Evolutionary conservation across 2,888 invertebrate genomes (phyloP).

Genomic region (Drosophila nigricruria): DNA sequence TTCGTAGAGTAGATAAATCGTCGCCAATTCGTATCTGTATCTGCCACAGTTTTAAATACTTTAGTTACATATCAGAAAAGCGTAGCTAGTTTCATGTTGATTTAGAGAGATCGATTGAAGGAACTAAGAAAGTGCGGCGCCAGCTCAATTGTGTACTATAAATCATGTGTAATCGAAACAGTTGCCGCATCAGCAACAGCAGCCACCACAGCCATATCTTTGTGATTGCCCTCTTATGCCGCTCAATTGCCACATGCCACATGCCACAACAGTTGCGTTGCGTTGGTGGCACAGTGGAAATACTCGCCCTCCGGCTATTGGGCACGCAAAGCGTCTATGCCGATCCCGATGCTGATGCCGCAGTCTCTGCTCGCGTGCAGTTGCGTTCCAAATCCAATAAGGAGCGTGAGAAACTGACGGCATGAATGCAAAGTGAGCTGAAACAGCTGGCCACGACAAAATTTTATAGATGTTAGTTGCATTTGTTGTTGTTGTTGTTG

Average conservation of each 20-base stretch:
- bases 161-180: conserved; percentile 54
- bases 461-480: conserved; percentile 67
- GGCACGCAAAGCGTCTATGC: conserved; percentile 63
- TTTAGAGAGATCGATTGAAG: conserved; percentile 21
- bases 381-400: conserved; percentile 81
- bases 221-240: conserved; percentile 37
- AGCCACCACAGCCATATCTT: conserved; percentile 40
- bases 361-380: conserved; percentile 72
- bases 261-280: conserved; percentile 62
- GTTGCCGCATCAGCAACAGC: conserved; percentile 48
- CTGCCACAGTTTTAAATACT: neutral
- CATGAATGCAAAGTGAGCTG: conserved; percentile 74
- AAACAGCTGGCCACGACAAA: conserved; percentile 61
- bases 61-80: neutral
- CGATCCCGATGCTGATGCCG: conserved; percentile 30
- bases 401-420: conserved; percentile 83
- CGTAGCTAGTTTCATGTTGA: neutral
- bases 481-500: conserved; percentile 24
- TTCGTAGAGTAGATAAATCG: no score
- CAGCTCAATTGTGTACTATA: conserved; percentile 49
- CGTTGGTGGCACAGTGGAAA: conserved; percentile 73
- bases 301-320: conserved; percentile 68
- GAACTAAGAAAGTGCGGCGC: conserved; percentile 56
- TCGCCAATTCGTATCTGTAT: no score
- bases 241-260: conserved; percentile 51